Conservation (phyloP, 2,888 invertebrate species). For the Tenthredo notha region DNA sequence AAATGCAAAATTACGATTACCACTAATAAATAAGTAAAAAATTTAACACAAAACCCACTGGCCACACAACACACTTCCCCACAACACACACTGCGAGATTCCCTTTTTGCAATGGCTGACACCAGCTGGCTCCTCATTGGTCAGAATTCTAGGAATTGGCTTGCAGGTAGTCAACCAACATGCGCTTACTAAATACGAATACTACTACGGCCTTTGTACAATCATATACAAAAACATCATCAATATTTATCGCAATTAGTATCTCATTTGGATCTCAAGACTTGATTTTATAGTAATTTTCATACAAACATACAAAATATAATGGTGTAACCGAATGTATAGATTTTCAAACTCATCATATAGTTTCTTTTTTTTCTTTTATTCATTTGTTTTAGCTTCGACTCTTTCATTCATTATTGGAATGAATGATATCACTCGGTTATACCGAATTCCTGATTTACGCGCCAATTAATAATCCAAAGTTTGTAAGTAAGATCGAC, state of each 20-base stretch:
- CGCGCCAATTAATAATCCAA: neutral
- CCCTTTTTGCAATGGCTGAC: conserved; percentile 72
- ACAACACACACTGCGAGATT: conserved; percentile 73
- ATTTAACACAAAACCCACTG: conserved; percentile 75
- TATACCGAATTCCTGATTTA: neutral
- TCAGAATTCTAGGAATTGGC: conserved; percentile 39
- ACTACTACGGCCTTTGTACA: conserved; percentile 1
- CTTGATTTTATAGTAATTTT: neutral
- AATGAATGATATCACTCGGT: neutral
- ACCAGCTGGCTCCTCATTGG: conserved; percentile 64
- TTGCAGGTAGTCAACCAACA: conserved; percentile 19
- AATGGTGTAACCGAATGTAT: neutral
- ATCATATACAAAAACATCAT: neutral
- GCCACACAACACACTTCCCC: conserved; percentile 75
- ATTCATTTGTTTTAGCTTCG: neutral
- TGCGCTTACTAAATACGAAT: conserved; percentile 28
- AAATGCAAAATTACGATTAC: conserved; percentile 73
- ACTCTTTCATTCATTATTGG: neutral
- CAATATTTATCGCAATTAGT: neutral
- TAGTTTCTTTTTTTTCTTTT: neutral
- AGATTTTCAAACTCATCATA: neutral
- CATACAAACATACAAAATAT: neutral
- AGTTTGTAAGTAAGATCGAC: neutral
- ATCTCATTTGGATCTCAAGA: neutral
- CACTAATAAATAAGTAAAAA: conserved; percentile 75